Evolutionary conservation across 2,797 vertebrate genomes (phyloP), one percentile per base, ranked within the genome.

Genomic region (Thalassophryne amazonica): DNA sequence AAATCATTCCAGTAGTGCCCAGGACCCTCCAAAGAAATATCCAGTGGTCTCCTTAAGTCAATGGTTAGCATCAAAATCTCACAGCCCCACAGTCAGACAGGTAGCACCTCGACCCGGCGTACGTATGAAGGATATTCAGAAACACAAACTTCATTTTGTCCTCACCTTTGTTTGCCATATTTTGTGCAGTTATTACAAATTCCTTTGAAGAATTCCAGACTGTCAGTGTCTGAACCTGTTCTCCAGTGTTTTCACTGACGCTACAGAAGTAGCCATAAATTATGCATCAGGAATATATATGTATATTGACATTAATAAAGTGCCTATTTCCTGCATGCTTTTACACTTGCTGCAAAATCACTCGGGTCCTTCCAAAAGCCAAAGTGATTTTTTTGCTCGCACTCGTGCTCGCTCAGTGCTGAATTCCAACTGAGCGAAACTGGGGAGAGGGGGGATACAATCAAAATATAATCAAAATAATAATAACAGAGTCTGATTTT

Each of bases 281-380:
- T 90, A 91, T 91, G 87, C 87, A 91, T 87, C 76, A 87, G 76
- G 84, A 86, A 85, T 85, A 88, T 88, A 86, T 86, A 86, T 89
- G 84, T 84, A 80, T 88, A 89, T 89, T 90, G 84, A 89, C 88
- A 90, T 88, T 87, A 89, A 89, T 88, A 87, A 85, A 74, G 86
- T n/a, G n/a, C 75, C 84, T 78, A 78, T 81, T 89, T 89, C 76
- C 77, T 83, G 82, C 72, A 76, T 61, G 70, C 76, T 72, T 89
- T 88, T 89, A 76, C 91, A 88, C 80, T 84, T 86, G 84, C 69
- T 29, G 70, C 51, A 75, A 60, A 88, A 83, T 86, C 87, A 86
- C 86, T 82, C 11, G 86, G 86, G 88, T 85, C 83, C 78, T 66
- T 76, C 73, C 58, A 48, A 59, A 77, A 66, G 71, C 62, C 30